Evolutionary conservation across 2,888 invertebrate genomes (phyloP), one percentile per base, ranked within the genome.

Genomic region (Andrena bicolor): DNA sequence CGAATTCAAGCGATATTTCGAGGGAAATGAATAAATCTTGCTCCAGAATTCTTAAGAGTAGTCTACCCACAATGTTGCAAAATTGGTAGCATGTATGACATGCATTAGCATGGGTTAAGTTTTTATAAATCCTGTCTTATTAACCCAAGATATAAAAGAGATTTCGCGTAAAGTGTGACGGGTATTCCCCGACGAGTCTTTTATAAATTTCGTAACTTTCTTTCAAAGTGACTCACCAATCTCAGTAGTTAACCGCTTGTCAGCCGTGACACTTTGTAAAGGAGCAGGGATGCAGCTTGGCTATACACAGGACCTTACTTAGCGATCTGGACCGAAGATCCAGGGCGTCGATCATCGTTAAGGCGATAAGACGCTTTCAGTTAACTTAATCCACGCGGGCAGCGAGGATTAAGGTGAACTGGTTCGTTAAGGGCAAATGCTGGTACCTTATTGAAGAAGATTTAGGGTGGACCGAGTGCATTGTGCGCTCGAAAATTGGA

Each of bases 281-380:
- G 66, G 41, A n/a, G 7, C 30, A 35, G 48, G 51, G 69, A 35
- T 28, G 30, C 32, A n/a, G n/a, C 49, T 2, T 28, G 2, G n/a
- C 28, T 32, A 51, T 71, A 84, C 79, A 70, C 41, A 82, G 70
- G 61, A 76, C 64, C 53, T 81, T 83, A 84, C 77, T 85, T 83
- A 85, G 81, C 81, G 65, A 81, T 82, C 81, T 65, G 30, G 65
- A 72, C 58, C 58, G 32, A 63, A 80, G 84, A 82, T 88, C 72
- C 69, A 71, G 64, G 51, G 76, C 82, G 88, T 88, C 88, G 88
- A 88, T 88, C 88, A 87, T 88, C 88, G 82, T 88, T 88, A 88
- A 86, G 65, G 80, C 86, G 89, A 88, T 87, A 84, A 87, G 86
- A 68, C 72, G 80, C 87, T 87, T 86, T 86, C 85, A 86, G 84